Evolutionary conservation across 2,888 invertebrate genomes (phyloP).

Genomic region (Zygogramma bicolorata): DNA sequence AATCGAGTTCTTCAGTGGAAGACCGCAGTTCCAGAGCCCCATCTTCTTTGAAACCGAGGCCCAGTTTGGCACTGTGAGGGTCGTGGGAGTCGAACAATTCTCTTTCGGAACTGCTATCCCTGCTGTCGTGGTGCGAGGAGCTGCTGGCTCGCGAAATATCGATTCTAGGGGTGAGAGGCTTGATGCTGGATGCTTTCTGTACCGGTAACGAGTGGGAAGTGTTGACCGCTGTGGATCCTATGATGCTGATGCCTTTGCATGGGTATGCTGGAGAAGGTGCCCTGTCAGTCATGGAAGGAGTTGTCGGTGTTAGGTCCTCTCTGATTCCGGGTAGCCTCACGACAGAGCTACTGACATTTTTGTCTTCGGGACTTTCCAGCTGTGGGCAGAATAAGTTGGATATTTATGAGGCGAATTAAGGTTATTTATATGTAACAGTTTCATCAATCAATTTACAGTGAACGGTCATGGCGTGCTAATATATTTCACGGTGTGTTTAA

Average conservation of each 20-base stretch:
- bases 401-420: no score
- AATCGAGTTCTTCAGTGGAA: constrained; percentile 89
- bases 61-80: constrained; percentile 62
- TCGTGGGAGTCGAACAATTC: constrained; percentile 71
- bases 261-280: constrained; percentile 39
- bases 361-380: constrained; percentile 73
- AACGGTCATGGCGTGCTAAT: no score
- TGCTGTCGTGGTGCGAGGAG: constrained; percentile 88
- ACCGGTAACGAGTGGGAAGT: constrained; percentile 48
- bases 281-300: constrained; percentile 38
- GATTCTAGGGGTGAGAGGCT: constrained; percentile 85
- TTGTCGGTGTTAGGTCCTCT: constrained; percentile 66
- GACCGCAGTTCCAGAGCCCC: constrained; percentile 87
- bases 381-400: constrained; percentile 56
- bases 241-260: constrained; percentile 60
- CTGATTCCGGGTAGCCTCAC: constrained; percentile 71
- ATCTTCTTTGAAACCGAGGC: constrained; percentile 70
- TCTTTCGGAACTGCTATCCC: constrained; percentile 87
- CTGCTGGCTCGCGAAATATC: constrained; percentile 91
- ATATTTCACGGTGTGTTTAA: no score
- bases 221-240: constrained; percentile 45
- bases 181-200: constrained; percentile 58
- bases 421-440: no score
- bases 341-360: constrained; percentile 65
- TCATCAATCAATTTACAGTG: no score